Conservation (phyloP, 2,113 vertebrate genomes). For the Chrysemys picta region DNA sequence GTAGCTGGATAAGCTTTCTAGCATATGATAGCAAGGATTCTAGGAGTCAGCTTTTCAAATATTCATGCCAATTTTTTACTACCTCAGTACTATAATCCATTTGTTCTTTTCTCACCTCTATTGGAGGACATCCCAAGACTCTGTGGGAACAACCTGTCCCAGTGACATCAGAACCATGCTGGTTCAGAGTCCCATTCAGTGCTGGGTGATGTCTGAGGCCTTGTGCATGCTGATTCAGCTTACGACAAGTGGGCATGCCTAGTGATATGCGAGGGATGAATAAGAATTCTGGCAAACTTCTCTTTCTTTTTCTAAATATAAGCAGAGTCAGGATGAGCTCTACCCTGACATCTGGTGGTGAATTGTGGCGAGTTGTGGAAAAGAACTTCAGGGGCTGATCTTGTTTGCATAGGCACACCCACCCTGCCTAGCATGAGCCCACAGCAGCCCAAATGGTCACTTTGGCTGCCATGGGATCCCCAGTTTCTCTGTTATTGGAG, state of each 20-base stretch:
- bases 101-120: neutral
- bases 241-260: neutral
- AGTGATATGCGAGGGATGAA: neutral
- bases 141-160: neutral
- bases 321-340: no score
- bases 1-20: neutral
- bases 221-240: constrained; percentile 19
- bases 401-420: no score
- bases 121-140: neutral
- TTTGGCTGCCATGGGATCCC: no score
- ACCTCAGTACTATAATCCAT: accelerated
- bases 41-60: neutral
- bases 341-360: no score
- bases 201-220: neutral
- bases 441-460: no score
- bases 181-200: neutral
- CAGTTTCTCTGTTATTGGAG: no score
- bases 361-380: no score
- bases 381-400: no score
- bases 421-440: no score
- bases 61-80: accelerated
- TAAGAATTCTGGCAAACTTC: no score
- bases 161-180: neutral
- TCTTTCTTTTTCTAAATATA: neutral
- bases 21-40: neutral